These are phyloP conservation scores for Physella acuta DNA, from an alignment of 1,140 invertebrate species.

Conservation along the genomic window DNA sequence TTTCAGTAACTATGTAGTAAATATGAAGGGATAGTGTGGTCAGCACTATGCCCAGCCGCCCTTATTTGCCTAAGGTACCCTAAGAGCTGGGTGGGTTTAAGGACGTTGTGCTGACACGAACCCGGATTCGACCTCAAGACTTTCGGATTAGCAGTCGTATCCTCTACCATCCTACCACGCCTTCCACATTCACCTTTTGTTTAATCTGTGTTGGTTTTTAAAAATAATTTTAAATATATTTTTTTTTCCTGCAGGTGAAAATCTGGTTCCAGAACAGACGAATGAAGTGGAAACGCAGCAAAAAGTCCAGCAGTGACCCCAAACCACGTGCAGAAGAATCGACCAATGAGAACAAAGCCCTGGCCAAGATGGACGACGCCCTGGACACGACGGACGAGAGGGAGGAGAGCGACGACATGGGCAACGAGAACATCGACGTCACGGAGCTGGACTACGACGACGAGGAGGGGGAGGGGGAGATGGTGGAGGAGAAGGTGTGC, in stretches of 20 bases:
- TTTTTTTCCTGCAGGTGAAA: constrained; percentile 70
- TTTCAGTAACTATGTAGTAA: too few species aligned
- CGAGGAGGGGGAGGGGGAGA: constrained; percentile 32
- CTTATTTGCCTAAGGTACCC: too few species aligned
- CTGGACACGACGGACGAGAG: constrained; percentile 26
- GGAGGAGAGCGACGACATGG: constrained; percentile 41
- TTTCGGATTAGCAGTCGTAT: too few species aligned
- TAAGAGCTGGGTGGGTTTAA: too few species aligned
- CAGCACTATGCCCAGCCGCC: too few species aligned
- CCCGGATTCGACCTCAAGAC: too few species aligned
- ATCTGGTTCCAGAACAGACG: constrained; percentile 77
- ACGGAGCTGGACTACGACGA: constrained; percentile 37
- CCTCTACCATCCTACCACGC: too few species aligned
- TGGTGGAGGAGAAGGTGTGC: constrained; percentile 1
- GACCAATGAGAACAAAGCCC: constrained; percentile 24
- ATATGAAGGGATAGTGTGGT: too few species aligned
- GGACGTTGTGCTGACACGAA: too few species aligned
- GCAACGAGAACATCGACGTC: constrained; percentile 43
- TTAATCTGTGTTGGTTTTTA: too few species aligned
- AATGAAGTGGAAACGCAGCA: constrained; percentile 90
- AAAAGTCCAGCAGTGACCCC: constrained; percentile 48
- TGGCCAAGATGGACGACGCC: constrained; percentile 9
- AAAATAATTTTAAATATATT: too few species aligned
- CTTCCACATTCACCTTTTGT: too few species aligned
- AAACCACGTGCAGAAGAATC: constrained; percentile 31